A percentile compares a stretch with the other conserved stretches of the same genome.
phyloP scores from a whole-genome alignment of 92 coral and sea anemone species.

The Epizoanthus ramosus region DNA sequence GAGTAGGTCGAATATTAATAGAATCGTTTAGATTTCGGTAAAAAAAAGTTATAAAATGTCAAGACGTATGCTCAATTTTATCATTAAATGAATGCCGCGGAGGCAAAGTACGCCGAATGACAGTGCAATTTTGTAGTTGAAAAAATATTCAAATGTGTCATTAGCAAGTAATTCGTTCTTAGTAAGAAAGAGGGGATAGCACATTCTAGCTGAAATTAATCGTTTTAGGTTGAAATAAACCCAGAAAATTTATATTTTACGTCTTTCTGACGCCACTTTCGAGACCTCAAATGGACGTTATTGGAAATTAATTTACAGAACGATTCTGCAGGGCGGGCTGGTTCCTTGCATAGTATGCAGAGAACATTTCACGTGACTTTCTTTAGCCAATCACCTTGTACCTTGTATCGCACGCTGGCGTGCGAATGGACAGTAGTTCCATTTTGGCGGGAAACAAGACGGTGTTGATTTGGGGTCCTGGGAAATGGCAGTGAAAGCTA shows the following conservation, averaged over 20 bases:
- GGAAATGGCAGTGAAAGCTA: background rate
- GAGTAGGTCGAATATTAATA: conserved; percentile 2
- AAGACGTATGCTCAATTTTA: conserved; percentile 7
- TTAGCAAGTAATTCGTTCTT: background rate
- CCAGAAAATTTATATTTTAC: conserved; percentile 14
- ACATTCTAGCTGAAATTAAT: background rate
- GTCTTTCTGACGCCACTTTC: background rate
- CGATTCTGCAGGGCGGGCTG: background rate
- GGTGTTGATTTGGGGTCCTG: conserved; percentile 16
- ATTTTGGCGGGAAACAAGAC: background rate
- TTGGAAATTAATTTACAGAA: background rate
- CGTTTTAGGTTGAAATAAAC: background rate
- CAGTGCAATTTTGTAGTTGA: conserved; percentile 19
- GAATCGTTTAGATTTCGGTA: conserved; percentile 30
- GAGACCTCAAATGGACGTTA: conserved; percentile 7
- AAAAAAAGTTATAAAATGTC: conserved; percentile 18
- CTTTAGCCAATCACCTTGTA: too few species aligned
- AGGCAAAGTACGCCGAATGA: conserved; percentile 17
- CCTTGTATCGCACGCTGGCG: conserved; percentile 27
- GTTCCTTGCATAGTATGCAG: conserved; percentile 2
- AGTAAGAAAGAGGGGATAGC: background rate
- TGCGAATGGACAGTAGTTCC: background rate
- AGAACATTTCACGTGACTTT: background rate
- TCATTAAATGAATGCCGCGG: conserved; percentile 14
- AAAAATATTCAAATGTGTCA: background rate